Evolutionary conservation across 2,113 vertebrate species (phyloP), one percentile per base, ranked within the genome.

Genomic region (Martes martes): DNA sequence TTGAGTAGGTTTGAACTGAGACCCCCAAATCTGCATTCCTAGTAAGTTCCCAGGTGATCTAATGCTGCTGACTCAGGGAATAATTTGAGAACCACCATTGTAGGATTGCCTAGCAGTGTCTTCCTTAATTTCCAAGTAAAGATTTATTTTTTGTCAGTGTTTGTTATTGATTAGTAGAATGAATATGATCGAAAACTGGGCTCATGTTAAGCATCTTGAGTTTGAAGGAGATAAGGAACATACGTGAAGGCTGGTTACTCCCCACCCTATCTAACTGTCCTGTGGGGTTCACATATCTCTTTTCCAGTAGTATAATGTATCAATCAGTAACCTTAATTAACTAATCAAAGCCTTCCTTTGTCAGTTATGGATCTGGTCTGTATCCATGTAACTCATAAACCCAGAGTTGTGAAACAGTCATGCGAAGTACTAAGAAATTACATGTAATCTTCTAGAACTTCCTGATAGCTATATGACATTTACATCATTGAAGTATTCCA

Each of bases 211-310:
- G 47, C 14, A 52, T 57, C 6, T 6, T 52, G 11, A 61, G 31
- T 6, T n/a, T 5, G 76, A 57, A 33, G 6, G 24, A 65, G 31
- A 52, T 4, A 74, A 93, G 24, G 45, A 28, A 21, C 2, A 55
- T 7, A 28, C 8, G 9, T 18, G 23, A 21, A 2, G 6, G 1
- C 21, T 74, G 7, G 11, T 31, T 52, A 33, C 1, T 33, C 10
- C 6, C 10, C 1, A 10, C 2, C 0, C 18, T 11, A 42, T 9
- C 7, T 47, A 36, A 2, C 10, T 21, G 24, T 10, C 1, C 15
- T 19, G 7, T 65, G n/a, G 14, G 11, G 3, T 8, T 31, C 1
- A 50, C 2, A 7, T 24, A n/a, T 18, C 2, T 10, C 1, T 52
- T 65, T 47, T 18, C 7, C 15, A 87, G 36, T 28, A 52, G 9